phyloP scores from a whole-genome alignment of 2,797 vertebrate genomes.

The Delichon dasypus region DNA sequence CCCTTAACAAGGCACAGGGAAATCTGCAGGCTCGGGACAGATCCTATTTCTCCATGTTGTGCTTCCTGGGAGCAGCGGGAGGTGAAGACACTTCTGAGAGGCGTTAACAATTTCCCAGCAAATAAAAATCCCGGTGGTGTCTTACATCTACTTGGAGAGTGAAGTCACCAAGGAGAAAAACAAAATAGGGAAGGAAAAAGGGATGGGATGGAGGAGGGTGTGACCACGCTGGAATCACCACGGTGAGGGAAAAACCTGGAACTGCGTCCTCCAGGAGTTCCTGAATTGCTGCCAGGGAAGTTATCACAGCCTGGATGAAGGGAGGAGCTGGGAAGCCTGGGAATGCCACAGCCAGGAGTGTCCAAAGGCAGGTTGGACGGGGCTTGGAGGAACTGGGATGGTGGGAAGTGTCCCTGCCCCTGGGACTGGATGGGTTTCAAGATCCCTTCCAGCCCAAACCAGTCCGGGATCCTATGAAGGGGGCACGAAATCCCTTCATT shows the following conservation, averaged over 20 bases:
- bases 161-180: background rate
- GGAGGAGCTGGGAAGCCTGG: background rate
- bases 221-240: background rate
- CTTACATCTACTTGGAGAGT: background rate
- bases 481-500: background rate
- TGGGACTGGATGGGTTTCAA: background rate
- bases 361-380: background rate
- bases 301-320: background rate
- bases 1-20: background rate
- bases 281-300: background rate
- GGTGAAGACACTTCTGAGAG: background rate
- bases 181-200: background rate
- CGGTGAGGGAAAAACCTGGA: background rate
- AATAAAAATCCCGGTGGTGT: background rate
- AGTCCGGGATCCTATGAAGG: background rate
- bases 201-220: background rate
- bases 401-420: background rate
- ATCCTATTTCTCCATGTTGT: accelerated
- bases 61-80: background rate
- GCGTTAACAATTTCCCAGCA: background rate
- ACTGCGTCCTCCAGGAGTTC: background rate
- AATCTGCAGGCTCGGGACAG: background rate
- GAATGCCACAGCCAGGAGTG: background rate
- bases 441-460: background rate
- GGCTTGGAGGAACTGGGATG: background rate